Evolutionary conservation across 2,113 vertebrate species (phyloP).

Genomic region (Festucalex cinctus): DNA sequence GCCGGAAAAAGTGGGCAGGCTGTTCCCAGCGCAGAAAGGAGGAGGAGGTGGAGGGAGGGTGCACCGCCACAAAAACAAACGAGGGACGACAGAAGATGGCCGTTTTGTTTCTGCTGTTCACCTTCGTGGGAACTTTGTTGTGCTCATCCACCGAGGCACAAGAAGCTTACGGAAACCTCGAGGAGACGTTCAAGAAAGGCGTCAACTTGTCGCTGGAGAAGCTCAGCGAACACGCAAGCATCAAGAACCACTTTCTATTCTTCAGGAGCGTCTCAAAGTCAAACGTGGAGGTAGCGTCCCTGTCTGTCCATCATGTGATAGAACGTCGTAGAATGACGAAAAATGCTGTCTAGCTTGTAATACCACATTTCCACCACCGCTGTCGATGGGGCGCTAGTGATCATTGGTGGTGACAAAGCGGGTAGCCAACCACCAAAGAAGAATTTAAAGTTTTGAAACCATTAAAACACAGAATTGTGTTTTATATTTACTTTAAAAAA

Average conservation of each 20-base stretch:
- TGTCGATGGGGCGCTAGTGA: not conserved
- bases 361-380: not conserved
- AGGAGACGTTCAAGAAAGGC: slow-evolving; percentile 56
- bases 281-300: slow-evolving; percentile 51
- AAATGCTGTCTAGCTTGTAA: not conserved
- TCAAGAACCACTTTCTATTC: slow-evolving; percentile 65
- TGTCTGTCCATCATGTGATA: not conserved
- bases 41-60: not conserved
- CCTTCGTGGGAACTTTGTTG: slow-evolving; percentile 29
- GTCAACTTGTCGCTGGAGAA: slow-evolving; percentile 64
- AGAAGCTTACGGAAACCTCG: slow-evolving; percentile 39
- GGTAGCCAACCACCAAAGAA: not conserved
- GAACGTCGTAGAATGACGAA: too few relatives aligned
- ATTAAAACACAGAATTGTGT: not conserved
- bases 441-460: not conserved
- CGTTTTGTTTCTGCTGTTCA: slow-evolving; percentile 36
- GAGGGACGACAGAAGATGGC: slow-evolving; percentile 47
- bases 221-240: slow-evolving; percentile 37
- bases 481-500: not conserved
- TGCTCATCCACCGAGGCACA: slow-evolving; percentile 23
- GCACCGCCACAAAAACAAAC: not conserved
- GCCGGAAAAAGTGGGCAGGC: slow-evolving; percentile 14
- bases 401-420: not conserved
- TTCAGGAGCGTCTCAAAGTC: slow-evolving; percentile 50
- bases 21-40: slow-evolving; percentile 3